Evolutionary conservation across 2,113 vertebrate species (phyloP).

Genomic region (Mola mola): DNA sequence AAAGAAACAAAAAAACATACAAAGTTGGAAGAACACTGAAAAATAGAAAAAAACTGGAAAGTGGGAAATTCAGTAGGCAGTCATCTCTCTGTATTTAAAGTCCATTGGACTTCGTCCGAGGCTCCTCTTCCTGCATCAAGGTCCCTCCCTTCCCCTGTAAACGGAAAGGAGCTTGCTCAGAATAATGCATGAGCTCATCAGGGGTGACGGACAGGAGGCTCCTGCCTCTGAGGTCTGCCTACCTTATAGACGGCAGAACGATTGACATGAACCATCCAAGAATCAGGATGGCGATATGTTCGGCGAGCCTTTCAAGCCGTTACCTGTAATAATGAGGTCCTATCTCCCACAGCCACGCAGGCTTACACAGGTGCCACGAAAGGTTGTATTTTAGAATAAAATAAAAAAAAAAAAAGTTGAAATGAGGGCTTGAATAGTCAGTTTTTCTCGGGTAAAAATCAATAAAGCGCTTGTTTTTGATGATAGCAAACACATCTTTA

Average conservation of each 20-base stretch:
- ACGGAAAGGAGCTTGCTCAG: constrained; percentile 42
- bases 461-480: constrained; percentile 17
- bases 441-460: constrained; percentile 29
- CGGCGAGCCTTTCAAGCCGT: constrained; percentile 39
- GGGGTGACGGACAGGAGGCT: constrained; percentile 48
- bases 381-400: no score
- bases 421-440: constrained; percentile 7
- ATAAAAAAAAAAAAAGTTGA: background rate
- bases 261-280: constrained; percentile 55
- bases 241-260: constrained; percentile 16
- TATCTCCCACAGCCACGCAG: constrained; percentile 30
- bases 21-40: background rate
- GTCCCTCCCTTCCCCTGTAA: constrained; percentile 37
- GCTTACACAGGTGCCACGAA: no score
- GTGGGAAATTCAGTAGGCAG: constrained; percentile 22
- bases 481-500: constrained; percentile 10
- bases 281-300: constrained; percentile 44
- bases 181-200: constrained; percentile 69
- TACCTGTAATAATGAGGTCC: constrained; percentile 52
- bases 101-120: background rate
- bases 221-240: constrained; percentile 51
- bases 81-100: constrained; percentile 37
- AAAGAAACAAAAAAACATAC: constrained; percentile 3
- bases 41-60: background rate
- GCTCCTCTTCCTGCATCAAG: constrained; percentile 35